Percentiles rank a stretch among this genome's conserved stretches.
phyloP scores from a whole-genome alignment of 2,113 vertebrate species.

The Bubalus kerabau region DNA sequence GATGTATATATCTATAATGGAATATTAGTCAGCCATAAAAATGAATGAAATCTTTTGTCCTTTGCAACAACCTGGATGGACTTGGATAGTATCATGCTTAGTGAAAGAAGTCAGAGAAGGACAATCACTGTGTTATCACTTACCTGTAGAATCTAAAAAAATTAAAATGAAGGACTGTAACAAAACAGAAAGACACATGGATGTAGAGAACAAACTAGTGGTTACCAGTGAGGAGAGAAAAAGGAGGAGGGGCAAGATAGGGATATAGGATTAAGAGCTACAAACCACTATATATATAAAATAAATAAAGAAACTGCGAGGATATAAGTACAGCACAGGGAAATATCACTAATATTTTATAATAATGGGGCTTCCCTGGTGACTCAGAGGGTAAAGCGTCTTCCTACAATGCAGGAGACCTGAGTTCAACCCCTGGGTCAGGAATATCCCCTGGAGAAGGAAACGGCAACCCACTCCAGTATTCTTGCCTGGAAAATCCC shows the following conservation, averaged over 20 bases:
- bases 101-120: background rate
- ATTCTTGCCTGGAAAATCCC: background rate
- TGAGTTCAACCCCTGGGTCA: background rate
- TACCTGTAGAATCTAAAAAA: background rate
- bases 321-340: background rate
- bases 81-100: background rate
- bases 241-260: background rate
- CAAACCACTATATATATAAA: background rate
- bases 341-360: background rate
- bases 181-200: background rate
- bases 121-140: background rate
- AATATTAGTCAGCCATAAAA: background rate
- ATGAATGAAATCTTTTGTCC: background rate
- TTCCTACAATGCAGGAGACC: background rate
- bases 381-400: background rate
- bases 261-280: background rate
- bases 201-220: background rate
- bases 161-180: background rate
- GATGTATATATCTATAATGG: background rate
- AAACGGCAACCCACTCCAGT: background rate
- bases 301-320: background rate
- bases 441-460: background rate
- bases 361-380: background rate
- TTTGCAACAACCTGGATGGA: background rate
- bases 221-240: background rate